Base-by-base conservation (phyloP, 2,888 invertebrate genomes). In the Camponotus fellah region DNA sequence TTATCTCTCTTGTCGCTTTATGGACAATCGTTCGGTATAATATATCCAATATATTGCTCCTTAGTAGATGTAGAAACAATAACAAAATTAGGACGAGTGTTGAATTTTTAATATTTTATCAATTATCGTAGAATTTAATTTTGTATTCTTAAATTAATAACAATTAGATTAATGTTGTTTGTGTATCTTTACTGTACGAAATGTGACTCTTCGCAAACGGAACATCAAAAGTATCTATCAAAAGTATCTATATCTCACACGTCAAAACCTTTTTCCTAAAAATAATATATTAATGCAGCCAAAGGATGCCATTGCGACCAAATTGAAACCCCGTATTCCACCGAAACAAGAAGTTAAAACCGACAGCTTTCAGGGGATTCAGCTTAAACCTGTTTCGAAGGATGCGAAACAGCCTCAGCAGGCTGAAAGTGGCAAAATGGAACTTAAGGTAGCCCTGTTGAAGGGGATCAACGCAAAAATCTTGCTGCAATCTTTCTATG, bases 301-400 rank as follows among this genome's bases (percentile, higher is more conserved):
- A 91, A 92, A 89, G 90, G 93, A 85, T 60, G 49, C 92, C 84
- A 92, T 93, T 88, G 94, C 94, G 87, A 92, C 92, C 87, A 95
- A 95, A 91, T 92, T 91, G 87, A 95, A 95, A 92, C 92, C 92
- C 83, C 95, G 96, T 94, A 53, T 53, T n/a, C 95, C 92, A 94
- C 94, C 92, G 93, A 95, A 93, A 91, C 87, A 90, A 92, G 95
- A 95, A 88, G 94, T 95, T 91, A 95, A 95, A 94, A 94, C 95
- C 92, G 96, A 96, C 93, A 95, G 95, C 92, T 96, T 97, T 95
- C 94, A 96, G 92, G 95, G 95, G 88, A 94, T 96, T 89, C 96
- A 96, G 93, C 95, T 97, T 92, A 97, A 96, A 95, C 96, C 96
- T 71, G 95, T 96, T 88, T 92, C 93, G 87, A 95, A 95, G 91